A percentile compares a stretch with the other conserved stretches of the same genome.
Evolutionary conservation across 2,113 vertebrate species (phyloP).

Genomic region (Lepus americanus): DNA sequence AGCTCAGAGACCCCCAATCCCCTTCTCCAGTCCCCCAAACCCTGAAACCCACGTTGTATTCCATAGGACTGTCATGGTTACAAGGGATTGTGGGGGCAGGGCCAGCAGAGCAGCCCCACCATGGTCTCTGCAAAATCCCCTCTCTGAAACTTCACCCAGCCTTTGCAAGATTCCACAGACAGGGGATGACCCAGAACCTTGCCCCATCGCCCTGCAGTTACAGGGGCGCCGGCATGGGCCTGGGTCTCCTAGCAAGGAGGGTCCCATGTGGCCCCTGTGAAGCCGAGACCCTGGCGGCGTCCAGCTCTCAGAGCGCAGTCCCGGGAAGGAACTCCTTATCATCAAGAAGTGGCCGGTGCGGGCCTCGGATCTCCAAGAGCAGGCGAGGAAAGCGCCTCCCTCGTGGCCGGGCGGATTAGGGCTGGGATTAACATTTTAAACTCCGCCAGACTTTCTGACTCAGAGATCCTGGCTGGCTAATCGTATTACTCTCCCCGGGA

Average conservation of each 20-base stretch:
- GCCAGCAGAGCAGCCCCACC: background rate
- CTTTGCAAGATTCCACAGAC: slow-evolving; percentile 61
- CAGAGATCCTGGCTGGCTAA: slow-evolving; percentile 90
- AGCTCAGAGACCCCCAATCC: background rate
- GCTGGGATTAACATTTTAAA: slow-evolving; percentile 95
- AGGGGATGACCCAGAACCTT: slow-evolving; percentile 1
- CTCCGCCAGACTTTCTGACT: slow-evolving; percentile 92
- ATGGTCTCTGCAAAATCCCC: slow-evolving; percentile 40
- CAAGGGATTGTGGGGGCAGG: background rate
- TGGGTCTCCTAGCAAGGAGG: slow-evolving; percentile 63
- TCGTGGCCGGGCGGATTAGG: slow-evolving; percentile 90
- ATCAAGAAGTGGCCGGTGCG: slow-evolving; percentile 83
- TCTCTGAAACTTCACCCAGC: slow-evolving; percentile 1
- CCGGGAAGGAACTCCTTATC: slow-evolving; percentile 86
- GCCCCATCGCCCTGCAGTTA: slow-evolving; percentile 12
- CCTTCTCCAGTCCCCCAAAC: background rate
- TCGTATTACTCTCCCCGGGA: slow-evolving; percentile 90
- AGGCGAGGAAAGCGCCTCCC: slow-evolving; percentile 81
- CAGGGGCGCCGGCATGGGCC: slow-evolving; percentile 35
- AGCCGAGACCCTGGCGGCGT: background rate
- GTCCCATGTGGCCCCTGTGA: background rate
- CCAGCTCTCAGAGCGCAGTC: slow-evolving; percentile 81
- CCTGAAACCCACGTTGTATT: background rate
- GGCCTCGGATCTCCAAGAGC: slow-evolving; percentile 75
- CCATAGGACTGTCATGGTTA: background rate